Conservation (phyloP, 2,113 vertebrate genomes). For the Perca schrenkii region DNA sequence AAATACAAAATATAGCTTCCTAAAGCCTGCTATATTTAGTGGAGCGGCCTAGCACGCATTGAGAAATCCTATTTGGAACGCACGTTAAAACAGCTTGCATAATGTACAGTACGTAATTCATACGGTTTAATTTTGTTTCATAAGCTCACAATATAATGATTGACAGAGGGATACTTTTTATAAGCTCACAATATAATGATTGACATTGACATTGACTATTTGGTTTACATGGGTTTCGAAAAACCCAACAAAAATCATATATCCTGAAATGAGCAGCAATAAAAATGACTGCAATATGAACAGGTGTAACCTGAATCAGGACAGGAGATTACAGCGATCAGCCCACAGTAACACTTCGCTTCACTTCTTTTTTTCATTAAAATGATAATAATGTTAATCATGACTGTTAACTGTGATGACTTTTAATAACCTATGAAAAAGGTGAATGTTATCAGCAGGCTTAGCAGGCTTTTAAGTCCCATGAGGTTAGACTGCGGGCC, state of each 20-base stretch:
- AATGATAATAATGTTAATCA: not conserved
- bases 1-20: constrained; percentile 1
- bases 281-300: not conserved
- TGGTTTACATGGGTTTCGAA: not conserved
- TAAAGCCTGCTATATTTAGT: constrained; percentile 52
- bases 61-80: constrained; percentile 56
- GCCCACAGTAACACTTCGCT: not conserved
- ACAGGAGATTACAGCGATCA: not conserved
- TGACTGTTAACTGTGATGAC: not conserved
- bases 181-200: not conserved
- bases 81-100: constrained; percentile 39
- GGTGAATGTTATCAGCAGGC: constrained; percentile 32
- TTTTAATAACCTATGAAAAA: constrained; percentile 7
- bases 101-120: not conserved
- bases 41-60: not conserved
- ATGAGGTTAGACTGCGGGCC: constrained; percentile 31
- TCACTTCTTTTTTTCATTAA: not conserved
- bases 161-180: too few species aligned
- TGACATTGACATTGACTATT: too few species aligned
- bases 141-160: not conserved
- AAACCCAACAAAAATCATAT: not conserved
- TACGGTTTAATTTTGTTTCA: not conserved
- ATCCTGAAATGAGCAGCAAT: not conserved
- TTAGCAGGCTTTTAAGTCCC: constrained; percentile 54
- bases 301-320: not conserved